Conservation (phyloP, 2,888 invertebrate species). For the Parnassius mnemosyne region DNA sequence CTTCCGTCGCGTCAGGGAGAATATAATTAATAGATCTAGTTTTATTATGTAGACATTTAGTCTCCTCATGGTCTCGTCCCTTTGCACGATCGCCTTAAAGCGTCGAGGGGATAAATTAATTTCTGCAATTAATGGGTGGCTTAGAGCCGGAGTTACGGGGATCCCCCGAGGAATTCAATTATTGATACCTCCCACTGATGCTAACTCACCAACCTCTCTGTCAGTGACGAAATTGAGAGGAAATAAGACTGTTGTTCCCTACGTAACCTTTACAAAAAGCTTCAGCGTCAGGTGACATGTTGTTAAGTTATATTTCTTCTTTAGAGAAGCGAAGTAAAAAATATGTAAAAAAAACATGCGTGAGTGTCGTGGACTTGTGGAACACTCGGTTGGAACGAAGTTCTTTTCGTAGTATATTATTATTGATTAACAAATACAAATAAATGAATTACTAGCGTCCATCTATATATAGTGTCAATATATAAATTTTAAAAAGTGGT, state of each 20-base stretch:
- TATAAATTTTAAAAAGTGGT: too few species aligned
- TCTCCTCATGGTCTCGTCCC: conserved; percentile 16
- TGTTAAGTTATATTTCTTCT: too few species aligned
- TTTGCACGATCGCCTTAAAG: conserved; percentile 30
- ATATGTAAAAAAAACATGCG: too few species aligned
- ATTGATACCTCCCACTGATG: conserved; percentile 50
- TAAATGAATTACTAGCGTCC: too few species aligned
- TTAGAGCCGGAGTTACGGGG: conserved; percentile 43
- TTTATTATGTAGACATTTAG: conserved; percentile 8
- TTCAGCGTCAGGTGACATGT: not conserved
- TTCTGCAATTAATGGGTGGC: conserved; percentile 69
- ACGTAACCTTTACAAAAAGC: not conserved
- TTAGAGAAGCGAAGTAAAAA: too few species aligned
- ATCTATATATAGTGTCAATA: too few species aligned
- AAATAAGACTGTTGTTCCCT: not conserved
- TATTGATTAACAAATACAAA: too few species aligned
- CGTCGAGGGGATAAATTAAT: conserved; percentile 61
- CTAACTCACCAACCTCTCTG: conserved; percentile 7
- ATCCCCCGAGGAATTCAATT: conserved; percentile 64
- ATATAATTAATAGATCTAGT: not conserved
- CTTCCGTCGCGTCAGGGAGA: too few species aligned
- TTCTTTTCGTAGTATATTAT: too few species aligned
- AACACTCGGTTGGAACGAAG: too few species aligned
- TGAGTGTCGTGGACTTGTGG: too few species aligned
- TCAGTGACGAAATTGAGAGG: not conserved